Evolutionary conservation across 2,113 vertebrate genomes (phyloP).

Genomic region (Copsychus sechellarum): DNA sequence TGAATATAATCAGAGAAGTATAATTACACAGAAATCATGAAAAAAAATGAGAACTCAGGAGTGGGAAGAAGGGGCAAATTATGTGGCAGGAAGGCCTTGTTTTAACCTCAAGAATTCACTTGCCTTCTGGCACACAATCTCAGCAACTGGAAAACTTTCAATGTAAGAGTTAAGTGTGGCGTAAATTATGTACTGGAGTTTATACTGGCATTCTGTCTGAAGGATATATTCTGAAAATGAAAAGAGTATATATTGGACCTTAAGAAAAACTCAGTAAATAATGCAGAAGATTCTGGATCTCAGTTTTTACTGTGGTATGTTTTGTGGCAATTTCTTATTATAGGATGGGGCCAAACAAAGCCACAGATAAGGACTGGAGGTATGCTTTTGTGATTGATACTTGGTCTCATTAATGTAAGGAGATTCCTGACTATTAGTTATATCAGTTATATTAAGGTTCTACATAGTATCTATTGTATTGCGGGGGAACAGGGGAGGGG

Average conservation of each 20-base stretch:
- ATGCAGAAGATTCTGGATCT: neutral
- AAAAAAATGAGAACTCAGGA: neutral
- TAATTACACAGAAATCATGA: neutral
- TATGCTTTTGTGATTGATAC: neutral
- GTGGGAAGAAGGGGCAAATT: neutral
- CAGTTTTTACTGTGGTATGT: neutral
- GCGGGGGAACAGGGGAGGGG: fast-evolving
- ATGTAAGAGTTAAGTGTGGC: neutral
- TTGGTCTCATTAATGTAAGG: neutral
- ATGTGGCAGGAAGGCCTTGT: neutral
- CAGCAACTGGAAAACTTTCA: neutral
- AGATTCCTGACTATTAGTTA: neutral
- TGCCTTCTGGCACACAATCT: neutral
- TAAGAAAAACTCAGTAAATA: neutral
- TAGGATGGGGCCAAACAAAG: neutral
- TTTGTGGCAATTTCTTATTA: neutral
- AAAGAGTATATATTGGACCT: neutral
- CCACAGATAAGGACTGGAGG: neutral
- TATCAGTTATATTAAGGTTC: neutral
- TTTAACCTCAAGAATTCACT: neutral
- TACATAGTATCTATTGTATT: neutral
- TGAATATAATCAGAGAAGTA: neutral
- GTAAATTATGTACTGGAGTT: neutral
- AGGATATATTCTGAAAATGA: neutral
- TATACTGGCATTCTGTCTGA: neutral